phyloP scores from a whole-genome alignment of 1,140 invertebrate genomes.

The Brachionus paranguensis region DNA sequence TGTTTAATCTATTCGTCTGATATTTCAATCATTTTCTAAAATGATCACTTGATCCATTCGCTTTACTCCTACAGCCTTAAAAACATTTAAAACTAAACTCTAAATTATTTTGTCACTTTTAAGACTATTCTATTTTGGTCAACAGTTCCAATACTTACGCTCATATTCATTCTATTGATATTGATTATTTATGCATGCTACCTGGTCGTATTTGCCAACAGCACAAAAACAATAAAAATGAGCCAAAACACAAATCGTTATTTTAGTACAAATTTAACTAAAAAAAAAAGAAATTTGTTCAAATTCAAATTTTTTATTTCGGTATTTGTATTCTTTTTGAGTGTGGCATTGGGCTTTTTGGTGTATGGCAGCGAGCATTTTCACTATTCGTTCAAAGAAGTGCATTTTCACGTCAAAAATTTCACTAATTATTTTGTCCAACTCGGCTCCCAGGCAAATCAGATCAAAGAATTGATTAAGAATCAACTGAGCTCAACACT shows the following conservation, averaged over 20 bases:
- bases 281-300: slow-evolving; percentile 8
- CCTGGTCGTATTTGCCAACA: slow-evolving; percentile 15
- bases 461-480: background rate
- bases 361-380: slow-evolving; percentile 37
- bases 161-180: slow-evolving; percentile 23
- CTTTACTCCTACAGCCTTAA: too few species aligned
- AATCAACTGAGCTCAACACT: background rate
- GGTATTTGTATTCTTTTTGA: slow-evolving; percentile 30
- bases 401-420: background rate
- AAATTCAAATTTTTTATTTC: slow-evolving; percentile 31
- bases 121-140: slow-evolving; percentile 37
- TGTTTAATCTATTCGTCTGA: too few species aligned
- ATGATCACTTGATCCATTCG: too few species aligned
- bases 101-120: background rate
- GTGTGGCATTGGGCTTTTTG: background rate
- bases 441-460: background rate
- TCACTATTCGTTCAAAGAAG: slow-evolving; percentile 1
- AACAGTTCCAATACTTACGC: slow-evolving; percentile 26
- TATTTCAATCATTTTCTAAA: too few species aligned
- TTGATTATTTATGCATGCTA: slow-evolving; percentile 25
- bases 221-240: background rate
- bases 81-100: background rate
- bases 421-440: slow-evolving; percentile 10
- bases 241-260: slow-evolving; percentile 1
- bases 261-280: background rate